Base-by-base conservation (phyloP, 2,888 invertebrate species). In the Achlya flavicornis region DNA sequence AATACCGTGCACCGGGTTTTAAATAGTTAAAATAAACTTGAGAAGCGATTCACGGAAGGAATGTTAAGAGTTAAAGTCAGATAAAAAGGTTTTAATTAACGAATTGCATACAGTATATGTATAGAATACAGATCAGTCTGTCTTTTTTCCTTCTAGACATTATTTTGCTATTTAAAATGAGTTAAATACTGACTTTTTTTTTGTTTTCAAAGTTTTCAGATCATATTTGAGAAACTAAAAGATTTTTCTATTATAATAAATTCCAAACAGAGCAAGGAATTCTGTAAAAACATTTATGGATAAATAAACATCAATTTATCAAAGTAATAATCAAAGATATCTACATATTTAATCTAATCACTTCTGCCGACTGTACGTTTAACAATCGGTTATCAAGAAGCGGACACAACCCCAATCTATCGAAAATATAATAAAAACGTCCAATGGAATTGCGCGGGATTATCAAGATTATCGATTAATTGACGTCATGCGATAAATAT, bases 401-500 rank as follows among this genome's bases (percentile, higher is more conserved):
- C 60, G 16, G 19, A 41, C 53, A 53, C 53, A 53, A 53, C 60
- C 26, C 19, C 35, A 14, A 60, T 43, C 60, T 19, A 12, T 41
- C 19, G 41, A 60, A 60, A 60, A 60, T 41, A 60, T 26, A 60
- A 63, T 70, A 69, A 68, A 68, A 64, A 61, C 64, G 66, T 67
- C 70, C 66, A 69, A 69, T 67, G 62, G 68, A 68, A 65, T 65
- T 62, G 57, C 64, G 62, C 67, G 62, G 68, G 73, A 78, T 80
- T 76, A 79, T 68, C 67, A 43, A 65, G 68, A 66, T 62, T n/a
- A 32, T 61, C 60, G 60, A 43, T 60, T 53, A 41, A 46, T 46
- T 68, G 70, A 79, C 77, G 81, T 80, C 74, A 69, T 26, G 11
- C 60, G 43, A 60, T 60, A 62, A 66, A 33, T n/a, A 63, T 67